Conservation (phyloP, 23 tunicate genomes). For the Trididemnum clinides region DNA sequence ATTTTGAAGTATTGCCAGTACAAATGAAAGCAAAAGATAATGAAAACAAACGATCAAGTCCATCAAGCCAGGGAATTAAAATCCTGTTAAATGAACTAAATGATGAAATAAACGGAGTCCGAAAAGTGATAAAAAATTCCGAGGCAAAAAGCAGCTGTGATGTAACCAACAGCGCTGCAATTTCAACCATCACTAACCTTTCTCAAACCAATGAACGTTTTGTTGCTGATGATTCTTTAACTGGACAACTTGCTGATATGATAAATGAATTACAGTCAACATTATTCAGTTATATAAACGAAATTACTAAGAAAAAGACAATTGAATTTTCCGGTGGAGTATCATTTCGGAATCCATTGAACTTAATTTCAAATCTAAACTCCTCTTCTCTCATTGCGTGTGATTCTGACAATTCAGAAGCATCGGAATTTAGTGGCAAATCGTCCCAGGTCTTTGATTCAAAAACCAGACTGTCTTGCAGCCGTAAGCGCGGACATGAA, state of each 20-base stretch:
- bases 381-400: no score
- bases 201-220: neutral
- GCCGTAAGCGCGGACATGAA: no score
- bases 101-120: slow-evolving; percentile 23
- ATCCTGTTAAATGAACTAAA: neutral
- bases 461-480: no score
- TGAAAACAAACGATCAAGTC: no score
- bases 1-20: no score
- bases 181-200: no score
- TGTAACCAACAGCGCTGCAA: neutral
- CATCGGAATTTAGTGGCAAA: no score
- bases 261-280: neutral
- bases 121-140: neutral
- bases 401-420: no score
- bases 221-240: neutral
- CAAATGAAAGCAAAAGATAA: no score
- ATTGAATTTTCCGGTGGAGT: neutral
- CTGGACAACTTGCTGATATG: neutral
- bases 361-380: no score
- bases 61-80: neutral
- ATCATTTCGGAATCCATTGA: neutral
- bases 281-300: neutral
- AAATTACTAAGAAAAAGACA: neutral
- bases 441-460: no score
- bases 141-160: neutral